Percentiles rank a stretch among this genome's conserved stretches.
phyloP scores from a whole-genome alignment of 2,888 invertebrate species.

The Limnephilus rhombicus region DNA sequence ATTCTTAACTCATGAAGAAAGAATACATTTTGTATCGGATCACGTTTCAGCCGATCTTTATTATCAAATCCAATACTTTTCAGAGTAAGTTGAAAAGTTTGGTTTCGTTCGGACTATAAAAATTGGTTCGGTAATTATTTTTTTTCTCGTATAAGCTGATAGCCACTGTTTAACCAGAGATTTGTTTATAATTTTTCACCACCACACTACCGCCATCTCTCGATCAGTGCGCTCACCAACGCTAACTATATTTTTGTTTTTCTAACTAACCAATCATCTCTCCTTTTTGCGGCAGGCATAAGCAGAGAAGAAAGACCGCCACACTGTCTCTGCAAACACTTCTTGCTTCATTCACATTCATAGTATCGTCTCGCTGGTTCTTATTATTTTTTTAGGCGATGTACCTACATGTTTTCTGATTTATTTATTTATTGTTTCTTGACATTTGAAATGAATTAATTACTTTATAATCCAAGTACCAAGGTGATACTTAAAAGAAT shows the following conservation, averaged over 20 bases:
- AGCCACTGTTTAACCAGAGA: neutral
- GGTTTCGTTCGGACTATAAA: neutral
- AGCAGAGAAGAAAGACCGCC: too few species aligned
- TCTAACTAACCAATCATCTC: neutral
- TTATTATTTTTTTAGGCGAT: too few species aligned
- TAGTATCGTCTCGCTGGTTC: too few species aligned
- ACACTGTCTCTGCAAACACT: too few species aligned
- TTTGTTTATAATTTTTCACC: neutral
- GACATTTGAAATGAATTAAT: too few species aligned
- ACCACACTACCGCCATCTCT: neutral
- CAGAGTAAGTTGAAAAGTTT: neutral
- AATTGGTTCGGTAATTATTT: neutral
- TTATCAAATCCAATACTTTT: neutral
- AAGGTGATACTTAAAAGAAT: too few species aligned
- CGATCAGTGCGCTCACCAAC: neutral
- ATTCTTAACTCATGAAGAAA: too few species aligned
- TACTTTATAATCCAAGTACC: too few species aligned
- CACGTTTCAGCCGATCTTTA: neutral
- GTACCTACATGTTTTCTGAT: too few species aligned
- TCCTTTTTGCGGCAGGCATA: too few species aligned
- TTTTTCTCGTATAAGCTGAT: neutral
- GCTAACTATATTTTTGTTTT: neutral
- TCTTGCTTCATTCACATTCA: too few species aligned
- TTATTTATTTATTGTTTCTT: too few species aligned
- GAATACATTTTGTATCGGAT: neutral